Base-by-base conservation (phyloP, 1,140 invertebrate species). In the Drosophila trapezifrons region DNA sequence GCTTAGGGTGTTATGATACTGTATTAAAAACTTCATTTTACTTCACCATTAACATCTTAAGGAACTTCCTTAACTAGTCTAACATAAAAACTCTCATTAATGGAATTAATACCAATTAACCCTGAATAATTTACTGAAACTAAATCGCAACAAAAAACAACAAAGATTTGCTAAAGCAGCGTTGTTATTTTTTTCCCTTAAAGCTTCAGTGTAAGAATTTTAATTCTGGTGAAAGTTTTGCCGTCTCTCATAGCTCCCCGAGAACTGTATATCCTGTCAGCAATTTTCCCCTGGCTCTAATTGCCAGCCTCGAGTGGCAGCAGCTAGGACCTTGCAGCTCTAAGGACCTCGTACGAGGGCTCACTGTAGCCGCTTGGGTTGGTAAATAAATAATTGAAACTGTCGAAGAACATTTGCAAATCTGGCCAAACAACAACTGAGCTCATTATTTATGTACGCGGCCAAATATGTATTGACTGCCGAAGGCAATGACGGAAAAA, bases 361-460 rank as follows among this genome's bases (percentile, higher is more conserved):
- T 29, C n/a, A 64, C 72, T 75, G 72, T 75, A 63, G 22, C n/a
- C 56, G 32, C 32, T 63, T 32, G 56, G 46, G 56, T 46, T 73
- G 70, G 29, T 73, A 70, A 70, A 71, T 71, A 71, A 71, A 71
- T 71, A 57, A 71, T 71, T 57, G 67, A 47, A 70, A 71, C 66
- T 57, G 60, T 69, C 65, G 51, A 45, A 56, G 51, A 69, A 70
- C 67, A 69, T 69, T 70, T 70, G 64, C 65, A 75, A 75, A 64
- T 75, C 71, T 47, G 71, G 49, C 38, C 46, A 54, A 75, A 55
- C 29, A 71, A 40, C 60, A 63, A 56, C 62, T 75, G 72, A 59
- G 60, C 82, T 85, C 82, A 85, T 85, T 85, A 85, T 85, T 87
- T 82, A 86, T 82, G 67, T 82, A 76, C 63, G 45, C 51, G 55